A percentile compares a stretch with the other conserved stretches of the same genome.
Evolutionary conservation across 2,888 invertebrate species (phyloP).

Genomic region (Aleiodes alternator): DNA sequence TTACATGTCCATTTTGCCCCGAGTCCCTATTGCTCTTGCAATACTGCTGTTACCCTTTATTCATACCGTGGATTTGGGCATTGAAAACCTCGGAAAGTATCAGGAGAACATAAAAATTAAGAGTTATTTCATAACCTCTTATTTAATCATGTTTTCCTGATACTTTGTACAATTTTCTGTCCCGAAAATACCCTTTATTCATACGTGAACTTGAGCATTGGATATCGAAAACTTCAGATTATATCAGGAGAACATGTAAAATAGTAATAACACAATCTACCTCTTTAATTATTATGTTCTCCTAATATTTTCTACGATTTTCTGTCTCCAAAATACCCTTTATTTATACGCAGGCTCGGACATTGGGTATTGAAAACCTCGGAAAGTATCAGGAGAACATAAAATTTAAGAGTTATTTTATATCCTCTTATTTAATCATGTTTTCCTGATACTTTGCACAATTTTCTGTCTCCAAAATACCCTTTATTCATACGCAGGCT

Average conservation of each 20-base stretch:
- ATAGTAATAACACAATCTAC: too few relatives aligned
- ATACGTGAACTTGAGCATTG: background rate
- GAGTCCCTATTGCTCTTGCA: too few relatives aligned
- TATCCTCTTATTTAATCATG: too few relatives aligned
- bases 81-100: slow-evolving; percentile 53
- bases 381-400: too few relatives aligned
- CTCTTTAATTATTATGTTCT: background rate
- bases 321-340: slow-evolving; percentile 33
- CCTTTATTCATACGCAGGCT: slow-evolving; percentile 35
- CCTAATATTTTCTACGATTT: slow-evolving; percentile 8
- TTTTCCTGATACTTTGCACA: background rate
- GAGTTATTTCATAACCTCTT: slow-evolving; percentile 28
- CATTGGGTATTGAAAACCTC: too few relatives aligned
- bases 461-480: slow-evolving; percentile 28
- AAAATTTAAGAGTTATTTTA: too few relatives aligned
- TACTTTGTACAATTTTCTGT: slow-evolving; percentile 30
- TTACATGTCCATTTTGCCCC: too few relatives aligned
- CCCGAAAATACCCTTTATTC: slow-evolving; percentile 38
- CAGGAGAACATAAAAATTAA: background rate
- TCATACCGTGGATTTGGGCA: slow-evolving; percentile 53
- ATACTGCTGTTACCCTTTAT: background rate
- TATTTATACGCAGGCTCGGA: slow-evolving; percentile 11
- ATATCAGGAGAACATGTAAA: too few relatives aligned
- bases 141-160: background rate
- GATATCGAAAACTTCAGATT: too few relatives aligned